Percentiles rank a stretch among this genome's conserved stretches.
Conservation (phyloP, 2,888 invertebrate genomes). For the Tubulanus polymorphus region DNA sequence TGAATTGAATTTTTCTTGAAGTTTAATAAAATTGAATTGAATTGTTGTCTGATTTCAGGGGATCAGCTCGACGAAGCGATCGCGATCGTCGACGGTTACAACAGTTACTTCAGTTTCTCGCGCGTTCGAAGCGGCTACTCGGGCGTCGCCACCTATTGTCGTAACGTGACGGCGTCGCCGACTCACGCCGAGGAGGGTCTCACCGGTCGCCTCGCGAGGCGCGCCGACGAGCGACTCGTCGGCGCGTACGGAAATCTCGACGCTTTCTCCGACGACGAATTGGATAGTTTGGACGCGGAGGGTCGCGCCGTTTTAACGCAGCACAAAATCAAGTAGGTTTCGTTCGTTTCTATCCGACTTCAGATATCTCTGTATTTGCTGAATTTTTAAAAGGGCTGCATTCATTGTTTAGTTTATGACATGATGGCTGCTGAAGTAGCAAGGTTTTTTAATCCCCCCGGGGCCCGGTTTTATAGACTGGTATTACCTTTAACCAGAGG, state of each 20-base stretch:
- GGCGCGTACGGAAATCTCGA: slow-evolving; percentile 44
- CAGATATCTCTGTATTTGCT: too few relatives aligned
- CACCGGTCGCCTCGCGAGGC: slow-evolving; percentile 30
- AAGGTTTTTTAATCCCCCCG: too few relatives aligned
- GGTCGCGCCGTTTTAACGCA: slow-evolving; percentile 56
- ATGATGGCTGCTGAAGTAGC: too few relatives aligned
- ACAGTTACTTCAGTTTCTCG: slow-evolving; percentile 56
- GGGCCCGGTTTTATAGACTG: too few relatives aligned
- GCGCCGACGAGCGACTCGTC: slow-evolving; percentile 18
- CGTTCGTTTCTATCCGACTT: too few relatives aligned
- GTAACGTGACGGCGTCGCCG: slow-evolving; percentile 45
- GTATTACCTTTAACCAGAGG: too few relatives aligned
- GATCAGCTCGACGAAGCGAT: slow-evolving; percentile 54
- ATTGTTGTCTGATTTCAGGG: slow-evolving; percentile 49
- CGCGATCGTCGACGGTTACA: slow-evolving; percentile 56
- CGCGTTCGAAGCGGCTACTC: slow-evolving; percentile 56
- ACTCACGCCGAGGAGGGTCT: slow-evolving; percentile 55
- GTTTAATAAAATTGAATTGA: too few relatives aligned
- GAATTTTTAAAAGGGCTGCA: too few relatives aligned
- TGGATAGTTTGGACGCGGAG: slow-evolving; percentile 54
- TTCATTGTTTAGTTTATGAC: too few relatives aligned
- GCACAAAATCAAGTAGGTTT: slow-evolving; percentile 47
- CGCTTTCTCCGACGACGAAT: slow-evolving; percentile 46
- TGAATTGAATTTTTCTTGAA: too few relatives aligned
- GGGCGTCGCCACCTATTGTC: slow-evolving; percentile 57